Conservation (phyloP, 2,888 invertebrate genomes). For the Laspeyria flexula region DNA sequence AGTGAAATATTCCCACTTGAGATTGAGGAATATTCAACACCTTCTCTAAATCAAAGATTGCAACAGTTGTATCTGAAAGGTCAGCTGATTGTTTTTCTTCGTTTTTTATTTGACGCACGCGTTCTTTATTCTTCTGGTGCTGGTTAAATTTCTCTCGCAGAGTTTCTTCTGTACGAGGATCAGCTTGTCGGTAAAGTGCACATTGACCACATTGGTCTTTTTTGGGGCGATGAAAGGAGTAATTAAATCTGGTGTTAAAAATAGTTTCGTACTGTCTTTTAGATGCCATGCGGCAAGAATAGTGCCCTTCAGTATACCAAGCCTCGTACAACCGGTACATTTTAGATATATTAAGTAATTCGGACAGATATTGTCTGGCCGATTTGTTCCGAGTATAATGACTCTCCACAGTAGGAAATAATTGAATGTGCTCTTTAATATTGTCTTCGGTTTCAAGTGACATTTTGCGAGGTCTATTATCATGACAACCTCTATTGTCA, state of each 20-base stretch:
- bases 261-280: not conserved
- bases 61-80: slow-evolving; percentile 1
- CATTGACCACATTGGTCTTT: not conserved
- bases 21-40: not conserved
- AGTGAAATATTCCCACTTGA: slow-evolving; percentile 3
- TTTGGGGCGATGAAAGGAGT: not conserved
- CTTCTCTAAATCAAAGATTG: slow-evolving; percentile 1
- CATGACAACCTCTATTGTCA: not conserved
- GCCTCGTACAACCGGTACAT: not conserved
- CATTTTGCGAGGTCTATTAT: not conserved
- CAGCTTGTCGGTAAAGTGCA: not conserved
- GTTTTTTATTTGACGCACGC: not conserved
- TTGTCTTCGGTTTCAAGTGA: not conserved
- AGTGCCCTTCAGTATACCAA: not conserved
- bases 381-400: not conserved
- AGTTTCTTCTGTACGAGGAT: not conserved
- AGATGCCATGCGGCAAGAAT: not conserved
- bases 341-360: not conserved
- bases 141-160: not conserved
- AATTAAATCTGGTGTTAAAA: not conserved
- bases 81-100: slow-evolving; percentile 1
- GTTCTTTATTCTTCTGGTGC: not conserved
- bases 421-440: not conserved
- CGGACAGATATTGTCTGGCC: not conserved
- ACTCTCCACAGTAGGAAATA: not conserved